A percentile compares a stretch with the other conserved stretches of the same genome.
phyloP scores from a whole-genome alignment of 2,888 invertebrate genomes.

The Cataglyphis cursor region DNA sequence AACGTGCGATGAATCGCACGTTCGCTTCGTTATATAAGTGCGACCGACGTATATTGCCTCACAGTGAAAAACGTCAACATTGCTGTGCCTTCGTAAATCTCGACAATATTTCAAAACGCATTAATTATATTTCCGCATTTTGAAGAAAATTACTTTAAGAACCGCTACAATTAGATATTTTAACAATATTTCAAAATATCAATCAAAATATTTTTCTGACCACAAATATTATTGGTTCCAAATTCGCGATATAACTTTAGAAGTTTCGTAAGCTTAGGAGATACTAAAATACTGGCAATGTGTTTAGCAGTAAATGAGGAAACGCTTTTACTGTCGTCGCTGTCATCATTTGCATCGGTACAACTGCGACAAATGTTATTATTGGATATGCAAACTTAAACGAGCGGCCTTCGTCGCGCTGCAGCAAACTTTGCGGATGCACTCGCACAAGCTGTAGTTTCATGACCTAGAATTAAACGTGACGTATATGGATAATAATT shows the following conservation, averaged over 20 bases:
- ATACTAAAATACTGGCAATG: conserved; percentile 5
- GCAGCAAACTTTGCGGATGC: conserved; percentile 24
- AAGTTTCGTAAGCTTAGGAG: not conserved
- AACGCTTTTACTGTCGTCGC: not conserved
- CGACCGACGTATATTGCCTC: conserved; percentile 57
- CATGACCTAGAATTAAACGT: conserved; percentile 25
- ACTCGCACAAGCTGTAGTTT: conserved; percentile 21
- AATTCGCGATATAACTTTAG: not conserved
- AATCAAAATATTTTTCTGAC: conserved; percentile 17
- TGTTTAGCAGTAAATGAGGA: conserved; percentile 8
- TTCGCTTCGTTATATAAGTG: conserved; percentile 79
- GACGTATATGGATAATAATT: conserved; percentile 15
- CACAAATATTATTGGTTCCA: not conserved
- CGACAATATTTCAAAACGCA: not conserved
- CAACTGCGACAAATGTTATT: conserved; percentile 15
- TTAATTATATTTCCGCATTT: not conserved
- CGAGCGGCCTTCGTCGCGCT: conserved; percentile 9
- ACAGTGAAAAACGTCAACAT: conserved; percentile 3
- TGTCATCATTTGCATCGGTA: conserved; percentile 16
- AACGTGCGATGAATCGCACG: conserved; percentile 62
- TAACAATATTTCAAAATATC: not conserved
- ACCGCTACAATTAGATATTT: not conserved
- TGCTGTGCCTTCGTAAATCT: not conserved
- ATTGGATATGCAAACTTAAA: conserved; percentile 36
- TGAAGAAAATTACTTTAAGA: not conserved